These are phyloP conservation scores for Drosophila erecta DNA, from an alignment of 1,140 invertebrate genomes.

Conservation along the genomic window DNA sequence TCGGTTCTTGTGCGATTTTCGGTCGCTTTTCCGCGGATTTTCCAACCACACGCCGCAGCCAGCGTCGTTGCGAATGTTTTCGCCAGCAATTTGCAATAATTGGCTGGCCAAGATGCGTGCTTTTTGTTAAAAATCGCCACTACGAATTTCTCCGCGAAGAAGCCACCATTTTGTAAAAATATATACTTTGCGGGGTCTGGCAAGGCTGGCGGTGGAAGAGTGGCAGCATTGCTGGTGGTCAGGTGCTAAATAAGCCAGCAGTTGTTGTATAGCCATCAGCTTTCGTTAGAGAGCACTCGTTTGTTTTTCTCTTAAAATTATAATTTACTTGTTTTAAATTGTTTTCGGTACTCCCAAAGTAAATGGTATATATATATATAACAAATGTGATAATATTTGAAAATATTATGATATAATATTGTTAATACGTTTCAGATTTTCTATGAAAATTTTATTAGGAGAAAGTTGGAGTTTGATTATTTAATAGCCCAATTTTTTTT, in stretches of 20 bases:
- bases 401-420: no score
- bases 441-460: no score
- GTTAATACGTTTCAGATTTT: no score
- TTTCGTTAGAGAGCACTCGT: neutral
- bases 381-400: no score
- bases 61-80: conserved; percentile 55
- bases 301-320: neutral
- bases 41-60: conserved; percentile 38
- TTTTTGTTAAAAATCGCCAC: conserved; percentile 70
- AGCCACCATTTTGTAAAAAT: conserved; percentile 74
- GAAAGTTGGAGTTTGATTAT: no score
- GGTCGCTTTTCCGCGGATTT: conserved; percentile 54
- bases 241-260: conserved; percentile 19
- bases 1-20: conserved; percentile 40
- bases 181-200: conserved; percentile 19
- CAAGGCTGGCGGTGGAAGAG: neutral
- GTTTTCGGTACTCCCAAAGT: no score
- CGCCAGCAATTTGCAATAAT: conserved; percentile 62
- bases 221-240: neutral
- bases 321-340: neutral
- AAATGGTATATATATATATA: no score
- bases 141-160: conserved; percentile 74
- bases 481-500: no score
- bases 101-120: conserved; percentile 62
- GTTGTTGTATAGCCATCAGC: neutral